These are phyloP conservation scores for Enteromius treurensis DNA, from an alignment of 2,797 vertebrate species.

Conservation along the genomic window DNA sequence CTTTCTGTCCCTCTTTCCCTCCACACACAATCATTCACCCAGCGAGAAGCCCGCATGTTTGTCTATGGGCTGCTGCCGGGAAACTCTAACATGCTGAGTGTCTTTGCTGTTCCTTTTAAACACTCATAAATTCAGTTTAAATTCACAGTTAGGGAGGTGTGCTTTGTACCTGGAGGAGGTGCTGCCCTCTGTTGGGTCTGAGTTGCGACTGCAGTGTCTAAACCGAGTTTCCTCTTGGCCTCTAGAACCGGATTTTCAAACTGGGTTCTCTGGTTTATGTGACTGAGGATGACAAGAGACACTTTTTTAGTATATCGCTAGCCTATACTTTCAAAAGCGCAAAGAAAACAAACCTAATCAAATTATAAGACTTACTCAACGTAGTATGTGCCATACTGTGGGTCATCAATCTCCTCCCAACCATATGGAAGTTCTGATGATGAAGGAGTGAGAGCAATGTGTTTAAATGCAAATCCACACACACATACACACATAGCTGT, in stretches of 20 bases:
- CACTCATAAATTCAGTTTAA: constrained; percentile 14
- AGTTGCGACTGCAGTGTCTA: constrained; percentile 65
- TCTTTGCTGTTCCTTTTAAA: constrained; percentile 6
- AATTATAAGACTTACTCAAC: constrained; percentile 88
- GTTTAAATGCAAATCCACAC: constrained; percentile 38
- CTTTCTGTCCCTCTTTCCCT: constrained; percentile 22
- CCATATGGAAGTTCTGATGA: constrained; percentile 94
- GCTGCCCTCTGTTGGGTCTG: constrained; percentile 64
- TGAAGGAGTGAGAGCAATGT: constrained; percentile 17
- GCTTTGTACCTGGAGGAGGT: constrained; percentile 72
- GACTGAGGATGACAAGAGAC: constrained; percentile 72
- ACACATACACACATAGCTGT: background rate
- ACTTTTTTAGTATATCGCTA: background rate
- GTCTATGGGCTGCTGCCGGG: background rate
- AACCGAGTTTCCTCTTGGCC: constrained; percentile 87
- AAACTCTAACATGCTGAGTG: constrained; percentile 17
- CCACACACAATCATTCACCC: constrained; percentile 30
- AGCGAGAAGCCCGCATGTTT: background rate
- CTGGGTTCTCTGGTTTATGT: constrained; percentile 99
- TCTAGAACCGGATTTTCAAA: constrained; percentile 98
- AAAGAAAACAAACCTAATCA: background rate
- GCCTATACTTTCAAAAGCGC: background rate
- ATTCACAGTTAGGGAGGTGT: background rate
- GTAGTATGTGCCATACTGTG: constrained; percentile 94
- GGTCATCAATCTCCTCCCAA: constrained; percentile 98